Evolutionary conservation across 2,113 vertebrate genomes (phyloP).

Genomic region (Callospermophilus lateralis): DNA sequence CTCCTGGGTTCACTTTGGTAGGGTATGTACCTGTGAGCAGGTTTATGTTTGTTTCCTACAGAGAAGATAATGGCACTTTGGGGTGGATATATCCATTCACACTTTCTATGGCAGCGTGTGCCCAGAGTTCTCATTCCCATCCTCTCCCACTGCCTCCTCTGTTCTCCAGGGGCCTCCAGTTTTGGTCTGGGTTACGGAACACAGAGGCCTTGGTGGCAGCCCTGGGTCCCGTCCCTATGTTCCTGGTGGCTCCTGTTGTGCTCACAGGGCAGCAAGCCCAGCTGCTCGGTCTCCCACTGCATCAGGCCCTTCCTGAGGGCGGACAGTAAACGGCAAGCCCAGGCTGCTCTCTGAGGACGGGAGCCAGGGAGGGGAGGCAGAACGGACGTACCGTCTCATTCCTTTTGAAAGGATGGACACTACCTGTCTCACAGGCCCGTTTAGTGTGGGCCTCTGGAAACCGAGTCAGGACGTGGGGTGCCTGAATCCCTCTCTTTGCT

Average conservation of each 20-base stretch:
- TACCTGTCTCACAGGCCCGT: neutral
- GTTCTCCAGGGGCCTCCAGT: neutral
- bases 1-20: neutral
- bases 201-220: neutral
- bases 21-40: neutral
- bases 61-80: neutral
- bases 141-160: neutral
- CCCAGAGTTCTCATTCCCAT: neutral
- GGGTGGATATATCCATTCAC: neutral
- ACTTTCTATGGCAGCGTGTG: too few species aligned
- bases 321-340: neutral
- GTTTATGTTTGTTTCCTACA: neutral
- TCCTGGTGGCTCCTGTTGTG: neutral
- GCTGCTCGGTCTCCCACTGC: neutral
- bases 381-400: fast-evolving
- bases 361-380: neutral
- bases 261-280: neutral
- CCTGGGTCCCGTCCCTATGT: neutral
- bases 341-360: neutral
- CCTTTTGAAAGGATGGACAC: too few species aligned
- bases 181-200: neutral
- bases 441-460: neutral
- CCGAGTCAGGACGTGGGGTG: neutral
- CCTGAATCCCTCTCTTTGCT: neutral
- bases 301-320: neutral